These are phyloP conservation scores for Muntiacus reevesi DNA, from an alignment of 2,113 vertebrate species.

Conservation along the genomic window DNA sequence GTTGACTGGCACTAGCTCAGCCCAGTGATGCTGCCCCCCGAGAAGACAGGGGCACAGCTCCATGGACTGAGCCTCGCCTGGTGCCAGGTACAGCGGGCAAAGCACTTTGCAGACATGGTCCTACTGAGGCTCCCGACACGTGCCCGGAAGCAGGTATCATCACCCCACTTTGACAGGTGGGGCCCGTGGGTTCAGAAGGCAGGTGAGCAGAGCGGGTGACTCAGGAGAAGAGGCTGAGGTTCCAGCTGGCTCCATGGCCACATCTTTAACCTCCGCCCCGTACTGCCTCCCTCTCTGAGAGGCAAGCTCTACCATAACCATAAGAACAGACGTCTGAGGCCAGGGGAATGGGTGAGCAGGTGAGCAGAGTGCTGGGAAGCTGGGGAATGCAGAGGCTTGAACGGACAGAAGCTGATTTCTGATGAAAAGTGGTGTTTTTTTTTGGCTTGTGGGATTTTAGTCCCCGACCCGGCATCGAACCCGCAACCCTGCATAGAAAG, in stretches of 20 bases:
- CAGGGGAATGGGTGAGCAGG: background rate
- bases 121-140: background rate
- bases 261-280: background rate
- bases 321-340: background rate
- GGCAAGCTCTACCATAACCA: background rate
- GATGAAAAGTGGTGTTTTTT: background rate
- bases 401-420: background rate
- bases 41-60: background rate
- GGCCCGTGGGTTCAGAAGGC: background rate
- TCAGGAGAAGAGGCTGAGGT: background rate
- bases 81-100: too few species aligned
- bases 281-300: background rate
- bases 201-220: background rate
- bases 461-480: background rate
- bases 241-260: background rate
- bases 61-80: fast-evolving
- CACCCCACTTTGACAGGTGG: background rate
- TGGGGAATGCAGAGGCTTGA: background rate
- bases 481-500: background rate
- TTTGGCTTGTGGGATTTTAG: background rate
- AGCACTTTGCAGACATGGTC: background rate
- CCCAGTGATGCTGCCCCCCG: background rate
- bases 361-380: background rate
- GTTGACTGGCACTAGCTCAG: background rate
- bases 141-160: background rate